Conservation (phyloP, 2,797 vertebrate genomes). For the Myotis daubentonii region DNA sequence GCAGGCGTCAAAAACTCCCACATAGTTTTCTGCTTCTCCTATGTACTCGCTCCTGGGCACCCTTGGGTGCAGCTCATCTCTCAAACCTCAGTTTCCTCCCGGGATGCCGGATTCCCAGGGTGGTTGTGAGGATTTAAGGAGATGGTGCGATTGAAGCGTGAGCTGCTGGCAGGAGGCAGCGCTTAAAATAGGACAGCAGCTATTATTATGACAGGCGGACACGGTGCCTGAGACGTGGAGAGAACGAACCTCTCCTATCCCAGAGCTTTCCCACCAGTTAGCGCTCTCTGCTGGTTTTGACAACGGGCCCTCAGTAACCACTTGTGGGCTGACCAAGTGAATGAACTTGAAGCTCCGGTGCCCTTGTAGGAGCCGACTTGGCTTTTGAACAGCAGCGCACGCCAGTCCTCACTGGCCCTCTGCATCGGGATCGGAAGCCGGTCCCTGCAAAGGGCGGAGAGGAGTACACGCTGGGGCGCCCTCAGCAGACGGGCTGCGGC, state of each 20-base stretch:
- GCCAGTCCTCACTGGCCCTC: neutral
- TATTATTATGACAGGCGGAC: neutral
- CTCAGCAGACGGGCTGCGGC: accelerated
- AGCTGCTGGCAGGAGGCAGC: neutral
- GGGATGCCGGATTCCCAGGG: neutral
- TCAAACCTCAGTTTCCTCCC: conserved; percentile 9
- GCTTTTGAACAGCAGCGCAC: neutral
- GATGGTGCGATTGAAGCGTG: neutral
- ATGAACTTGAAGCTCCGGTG: neutral
- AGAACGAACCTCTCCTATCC: neutral
- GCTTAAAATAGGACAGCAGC: neutral
- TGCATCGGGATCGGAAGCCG: neutral
- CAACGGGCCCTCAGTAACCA: neutral
- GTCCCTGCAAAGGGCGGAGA: neutral
- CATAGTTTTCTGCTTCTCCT: neutral
- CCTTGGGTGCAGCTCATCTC: neutral
- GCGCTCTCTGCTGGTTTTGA: neutral
- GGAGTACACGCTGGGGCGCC: neutral
- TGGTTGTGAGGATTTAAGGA: neutral
- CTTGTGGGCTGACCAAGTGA: neutral
- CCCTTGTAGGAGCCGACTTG: neutral
- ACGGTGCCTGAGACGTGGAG: neutral
- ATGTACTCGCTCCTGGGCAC: neutral
- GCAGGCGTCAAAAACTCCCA: too few species aligned
- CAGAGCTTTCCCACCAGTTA: neutral